Evolutionary conservation across 2,888 invertebrate species (phyloP), one percentile per base, ranked within the genome.

Genomic region (Noctua pronuba): DNA sequence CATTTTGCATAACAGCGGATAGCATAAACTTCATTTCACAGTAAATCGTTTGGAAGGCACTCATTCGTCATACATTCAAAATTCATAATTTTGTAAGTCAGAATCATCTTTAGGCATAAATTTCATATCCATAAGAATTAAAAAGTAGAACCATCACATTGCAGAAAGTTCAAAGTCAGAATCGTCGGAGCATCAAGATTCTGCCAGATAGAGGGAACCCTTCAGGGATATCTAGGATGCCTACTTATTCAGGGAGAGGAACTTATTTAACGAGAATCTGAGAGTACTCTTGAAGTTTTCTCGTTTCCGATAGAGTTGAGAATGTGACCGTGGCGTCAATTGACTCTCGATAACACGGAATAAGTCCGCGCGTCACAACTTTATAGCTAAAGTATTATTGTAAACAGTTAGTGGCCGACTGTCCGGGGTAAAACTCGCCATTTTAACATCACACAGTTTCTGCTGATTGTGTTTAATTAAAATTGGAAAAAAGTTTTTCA

Each of bases 321-420:
- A 69, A 6, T 49, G 35, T 79, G 75, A 75, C 71, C 60, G 68
- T 66, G 70, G 73, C 41, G 75, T 71, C 69, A 64, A 70, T 85
- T 52, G 64, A 16, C 49, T 66, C 21, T 62, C 85, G 84, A 85
- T 85, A 84, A 69, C 68, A 65, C 78, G 31, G 88, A 88, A 88
- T 88, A 88, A 16, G 80, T 64, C 73, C 64, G 68, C 79, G 67
- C 67, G 58, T 71, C 72, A 80, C 75, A 73, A 66, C 28, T 80
- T 79, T 77, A 80, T 79, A 67, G 71, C 72, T 4, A 60, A 41
- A 70, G 60, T 79, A 84, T 80, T 86, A 86, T 84, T 85, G 87
- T 90, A 86, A 90, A 89, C 91, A 91, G 91, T 91, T 72, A 66
- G 77, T 78, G 49, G 67, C 65, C 69, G 79, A 81, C 89, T 46